phyloP scores from a whole-genome alignment of 1,140 invertebrate species.

The Heterodera schachtii region DNA sequence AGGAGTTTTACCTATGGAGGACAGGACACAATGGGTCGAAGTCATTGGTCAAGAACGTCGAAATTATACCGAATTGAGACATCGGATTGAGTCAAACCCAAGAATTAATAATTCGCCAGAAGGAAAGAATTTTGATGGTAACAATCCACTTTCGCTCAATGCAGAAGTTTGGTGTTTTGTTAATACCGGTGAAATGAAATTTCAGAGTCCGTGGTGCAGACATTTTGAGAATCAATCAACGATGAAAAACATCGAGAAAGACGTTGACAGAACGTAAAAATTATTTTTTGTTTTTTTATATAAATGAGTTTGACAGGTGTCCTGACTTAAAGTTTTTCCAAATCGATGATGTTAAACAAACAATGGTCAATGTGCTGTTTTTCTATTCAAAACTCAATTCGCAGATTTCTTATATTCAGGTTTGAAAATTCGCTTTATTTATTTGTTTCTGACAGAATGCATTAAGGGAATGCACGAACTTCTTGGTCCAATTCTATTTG shows the following conservation, averaged over 20 bases:
- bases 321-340: slow-evolving; percentile 80
- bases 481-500: slow-evolving; percentile 77
- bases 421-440: slow-evolving; percentile 41
- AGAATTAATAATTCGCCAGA: slow-evolving; percentile 10
- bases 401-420: slow-evolving; percentile 76
- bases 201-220: slow-evolving; percentile 74
- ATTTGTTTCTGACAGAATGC: slow-evolving; percentile 23
- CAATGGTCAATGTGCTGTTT: slow-evolving; percentile 77
- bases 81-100: slow-evolving; percentile 35
- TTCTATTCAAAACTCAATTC: slow-evolving; percentile 77
- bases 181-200: background rate
- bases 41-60: slow-evolving; percentile 26
- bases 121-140: slow-evolving; percentile 27
- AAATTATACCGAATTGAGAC: slow-evolving; percentile 35
- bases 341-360: slow-evolving; percentile 72
- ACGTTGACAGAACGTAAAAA: slow-evolving; percentile 76
- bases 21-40: slow-evolving; percentile 21
- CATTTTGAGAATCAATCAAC: slow-evolving; percentile 80
- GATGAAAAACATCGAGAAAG: slow-evolving; percentile 76
- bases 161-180: slow-evolving; percentile 29
- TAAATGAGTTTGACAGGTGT: slow-evolving; percentile 68
- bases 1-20: slow-evolving; percentile 34
- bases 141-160: slow-evolving; percentile 46
- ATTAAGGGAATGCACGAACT: slow-evolving; percentile 80
- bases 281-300: slow-evolving; percentile 20